Conservation (phyloP, 2,797 vertebrate species). For the Catharus ustulatus region DNA sequence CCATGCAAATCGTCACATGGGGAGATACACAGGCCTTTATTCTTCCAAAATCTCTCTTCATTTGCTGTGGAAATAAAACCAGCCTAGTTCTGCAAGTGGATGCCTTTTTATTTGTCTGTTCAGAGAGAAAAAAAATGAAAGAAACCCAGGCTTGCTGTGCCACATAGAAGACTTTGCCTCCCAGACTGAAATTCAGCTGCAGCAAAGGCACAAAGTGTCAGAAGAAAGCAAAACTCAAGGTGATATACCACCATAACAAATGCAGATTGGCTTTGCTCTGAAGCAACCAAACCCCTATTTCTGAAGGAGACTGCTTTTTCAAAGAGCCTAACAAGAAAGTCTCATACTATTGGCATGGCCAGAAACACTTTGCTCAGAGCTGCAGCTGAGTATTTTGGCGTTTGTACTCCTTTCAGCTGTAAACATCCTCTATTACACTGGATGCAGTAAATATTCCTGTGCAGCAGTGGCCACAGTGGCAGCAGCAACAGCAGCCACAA, state of each 20-base stretch:
- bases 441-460: background rate
- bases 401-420: background rate
- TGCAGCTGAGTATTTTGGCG: constrained; percentile 17
- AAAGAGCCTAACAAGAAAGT: background rate
- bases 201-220: background rate
- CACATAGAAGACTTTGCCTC: background rate
- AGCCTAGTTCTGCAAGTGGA: background rate
- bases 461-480: background rate
- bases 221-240: background rate
- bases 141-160: background rate
- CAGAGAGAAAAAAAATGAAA: background rate
- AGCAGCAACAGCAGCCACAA: background rate
- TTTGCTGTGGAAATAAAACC: background rate
- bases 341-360: background rate
- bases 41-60: background rate
- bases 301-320: background rate
- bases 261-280: background rate
- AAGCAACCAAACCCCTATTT: background rate
- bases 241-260: background rate
- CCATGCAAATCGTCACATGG: background rate
- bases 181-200: background rate
- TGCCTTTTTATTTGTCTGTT: background rate
- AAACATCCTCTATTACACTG: background rate
- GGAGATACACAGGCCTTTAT: background rate
- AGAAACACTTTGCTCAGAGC: background rate